Evolutionary conservation across 2,888 invertebrate genomes (phyloP), one percentile per base, ranked within the genome.

Genomic region (Stratiomys singularior): DNA sequence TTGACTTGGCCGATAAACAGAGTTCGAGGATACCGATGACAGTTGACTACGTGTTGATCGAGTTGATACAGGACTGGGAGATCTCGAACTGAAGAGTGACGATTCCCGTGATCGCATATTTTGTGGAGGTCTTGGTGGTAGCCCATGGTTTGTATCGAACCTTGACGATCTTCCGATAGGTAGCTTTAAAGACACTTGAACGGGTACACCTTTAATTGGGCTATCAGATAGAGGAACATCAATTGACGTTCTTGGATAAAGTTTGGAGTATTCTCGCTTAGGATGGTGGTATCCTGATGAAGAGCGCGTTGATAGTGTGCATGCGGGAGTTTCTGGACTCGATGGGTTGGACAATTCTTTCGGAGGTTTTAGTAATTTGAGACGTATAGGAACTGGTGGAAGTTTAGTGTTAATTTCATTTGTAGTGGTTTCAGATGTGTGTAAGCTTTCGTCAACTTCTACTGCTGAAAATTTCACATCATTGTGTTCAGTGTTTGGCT

Each of bases 11-110:
- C 80, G 79, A 60, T 21, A 78, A 30, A 18, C 77, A 44, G 27
- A 79, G 67, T 27, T 28, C 66, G 5, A 81, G 80, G 25, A 83
- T 80, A 1, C 82, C 81, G 56, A 84, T 1, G 85, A 85, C 66
- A 81, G 78, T 76, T 78, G 81, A 64, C 83, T 83, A 37, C 82
- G 81, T 23, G 83, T 60, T 2, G 86, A 81, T 84, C 64, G 27
- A 11, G 82, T 81, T 21, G 74, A 74, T 28, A 88, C 87, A 13
- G 91, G 91, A 84, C 91, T 91, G 3, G 91, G 90, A 60, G 91
- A 91, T 81, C 91, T 88, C 37, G 90, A 89, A 44, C 88, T 85
- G 18, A 88, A 83, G 9, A 78, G 60, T 7, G 87, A 81, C 76
- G 83, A 87, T 79, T 83, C 83, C 27, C 81, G 74, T 27, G 82